Base-by-base conservation (phyloP, 2,888 invertebrate species). In the Drepana falcataria region DNA sequence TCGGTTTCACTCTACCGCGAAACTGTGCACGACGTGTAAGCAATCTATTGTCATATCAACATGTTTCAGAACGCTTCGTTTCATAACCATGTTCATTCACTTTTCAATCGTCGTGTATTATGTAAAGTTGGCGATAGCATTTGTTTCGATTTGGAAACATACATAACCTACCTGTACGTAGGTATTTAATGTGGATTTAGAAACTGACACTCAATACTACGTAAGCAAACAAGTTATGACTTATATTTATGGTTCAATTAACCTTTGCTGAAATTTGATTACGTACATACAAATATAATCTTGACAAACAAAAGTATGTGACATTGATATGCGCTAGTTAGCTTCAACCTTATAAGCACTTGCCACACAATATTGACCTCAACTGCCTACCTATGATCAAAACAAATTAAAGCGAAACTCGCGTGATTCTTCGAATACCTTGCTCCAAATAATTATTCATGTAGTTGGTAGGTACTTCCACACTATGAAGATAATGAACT, bases 1-100 rank as follows among this genome's bases (percentile, higher is more conserved):
- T 71, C 63, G 58, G 57, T 67, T 71, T 71, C 63, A 58, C 64
- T 61, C 61, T 77, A 75, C 71, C 65, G 73, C 61, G 65, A 64
- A 65, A 51, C 34, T 54, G 53, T 52, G 53, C 53, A 49, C 51
- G 35, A 35, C 44, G n/a, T 58, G 53, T 49, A 49, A 63, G 21
- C 54, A 52, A 48, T 49, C 54, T 58, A 52, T 61, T 63, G 55
- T 59, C 56, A 47, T 41, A 34, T 33, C 33, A 37, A 2, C 2
- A 40, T 7, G 33, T 33, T 40, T 49, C 35, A 35, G 48, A 48
- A 48, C 35, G 48, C 48, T 48, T 6, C 2, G 44, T 44, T 44
- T 44, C 44, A 44, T 44, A 44, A 44, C 9, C 9, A 44, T 9
- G 9, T 40, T 40, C 40, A 3, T 9, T 44, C 3, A 44, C 6